Base-by-base conservation (phyloP, 2,797 vertebrate genomes). In the Pangasius djambal region DNA sequence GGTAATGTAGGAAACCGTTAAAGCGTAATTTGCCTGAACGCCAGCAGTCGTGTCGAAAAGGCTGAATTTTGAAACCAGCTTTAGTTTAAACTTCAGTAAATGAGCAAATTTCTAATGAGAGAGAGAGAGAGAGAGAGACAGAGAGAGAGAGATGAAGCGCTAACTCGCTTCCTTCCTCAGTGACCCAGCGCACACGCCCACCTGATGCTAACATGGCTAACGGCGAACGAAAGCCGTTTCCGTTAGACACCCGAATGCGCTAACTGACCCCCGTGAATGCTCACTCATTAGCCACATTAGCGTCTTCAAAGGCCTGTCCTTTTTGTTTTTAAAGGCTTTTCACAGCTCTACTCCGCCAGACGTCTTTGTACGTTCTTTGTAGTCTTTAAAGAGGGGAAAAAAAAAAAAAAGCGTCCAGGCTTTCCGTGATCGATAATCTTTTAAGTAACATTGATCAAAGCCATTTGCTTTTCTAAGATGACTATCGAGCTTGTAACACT, bases 371-470 rank as follows among this genome's bases (percentile, higher is more conserved):
- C 20, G 22, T 65, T 57, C n/a, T 50, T 52, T 82, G 9, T 34
- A 25, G 55, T 52, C 81, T 59, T 52, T n/a, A 15, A 83, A 48
- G 34, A 9, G 1, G 37, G 0, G 9, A 8, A n/a, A 3, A 10
- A 12, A 4, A 10, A 44, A 16, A 25, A 59, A 6, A 59, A 31
- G 48, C 31, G 74, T 40, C 57, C 74, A 48, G 75, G 84, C 44
- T 44, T 44, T 37, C 7, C 61, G 52, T 52, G 59, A 83, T 89
- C 88, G 40, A 90, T 89, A 86, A 84, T 78, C 86, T 88, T 90
- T 90, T 89, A 91, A 88, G 88, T 59, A 86, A 70, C 88, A 90
- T 91, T n/a, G 91, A 91, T 72, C 85, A 67, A 50, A 61, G 79
- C 78, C 88, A 69, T 90, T 91, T 89, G 87, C 86, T 89, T 83